phyloP scores from a whole-genome alignment of 2,888 invertebrate species.

The Odontothrips loti region DNA sequence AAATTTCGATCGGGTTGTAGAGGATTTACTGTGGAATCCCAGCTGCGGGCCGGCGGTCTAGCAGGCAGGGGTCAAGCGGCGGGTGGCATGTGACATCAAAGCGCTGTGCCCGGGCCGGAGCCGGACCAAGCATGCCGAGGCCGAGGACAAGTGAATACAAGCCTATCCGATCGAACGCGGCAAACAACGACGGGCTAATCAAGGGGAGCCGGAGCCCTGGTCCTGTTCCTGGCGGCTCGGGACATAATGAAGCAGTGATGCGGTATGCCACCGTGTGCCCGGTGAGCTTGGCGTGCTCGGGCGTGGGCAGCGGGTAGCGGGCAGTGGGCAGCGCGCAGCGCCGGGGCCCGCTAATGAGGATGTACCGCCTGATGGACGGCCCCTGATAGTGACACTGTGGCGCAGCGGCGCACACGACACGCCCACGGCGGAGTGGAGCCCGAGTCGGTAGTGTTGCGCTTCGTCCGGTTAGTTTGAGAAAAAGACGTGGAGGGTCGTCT shows the following conservation, averaged over 20 bases:
- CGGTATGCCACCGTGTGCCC: neutral
- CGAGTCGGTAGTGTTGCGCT: too few relatives aligned
- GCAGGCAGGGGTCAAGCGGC: too few relatives aligned
- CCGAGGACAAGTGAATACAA: too few relatives aligned
- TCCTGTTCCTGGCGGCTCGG: too few relatives aligned
- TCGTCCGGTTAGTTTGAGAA: neutral
- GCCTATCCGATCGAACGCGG: neutral
- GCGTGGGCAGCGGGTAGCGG: neutral
- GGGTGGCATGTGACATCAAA: constrained; percentile 5
- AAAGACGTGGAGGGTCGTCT: too few relatives aligned
- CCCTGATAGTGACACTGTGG: too few relatives aligned
- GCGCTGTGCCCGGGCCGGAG: neutral
- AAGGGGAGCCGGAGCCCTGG: too few relatives aligned
- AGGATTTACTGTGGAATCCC: too few relatives aligned
- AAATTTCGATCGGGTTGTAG: too few relatives aligned
- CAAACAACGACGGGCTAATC: too few relatives aligned
- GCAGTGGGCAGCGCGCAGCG: too few relatives aligned
- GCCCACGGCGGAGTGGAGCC: neutral
- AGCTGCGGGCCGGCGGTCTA: neutral
- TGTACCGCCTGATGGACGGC: neutral
- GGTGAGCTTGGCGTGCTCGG: too few relatives aligned
- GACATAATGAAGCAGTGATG: neutral
- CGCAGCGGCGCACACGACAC: neutral
- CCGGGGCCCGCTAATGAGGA: neutral
- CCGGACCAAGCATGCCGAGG: neutral